These are phyloP conservation scores for Eumeta japonica DNA, from an alignment of 1,140 invertebrate genomes.

Conservation along the genomic window DNA sequence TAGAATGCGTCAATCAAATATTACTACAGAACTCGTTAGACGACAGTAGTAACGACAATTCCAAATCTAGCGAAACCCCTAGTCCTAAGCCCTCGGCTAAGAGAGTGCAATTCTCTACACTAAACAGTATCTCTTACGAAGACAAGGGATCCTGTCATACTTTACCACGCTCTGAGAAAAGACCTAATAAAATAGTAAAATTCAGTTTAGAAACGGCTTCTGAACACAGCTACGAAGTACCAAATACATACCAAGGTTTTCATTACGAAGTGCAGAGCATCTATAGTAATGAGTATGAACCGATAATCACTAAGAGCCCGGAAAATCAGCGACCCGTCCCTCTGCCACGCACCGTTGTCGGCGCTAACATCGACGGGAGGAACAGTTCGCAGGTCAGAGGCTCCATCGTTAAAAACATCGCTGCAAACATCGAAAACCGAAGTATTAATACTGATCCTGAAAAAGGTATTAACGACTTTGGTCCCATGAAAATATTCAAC, in stretches of 20 bases:
- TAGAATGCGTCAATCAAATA: conserved; percentile 77
- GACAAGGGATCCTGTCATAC: conserved; percentile 47
- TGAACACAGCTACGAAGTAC: conserved; percentile 56
- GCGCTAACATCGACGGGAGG: conserved; percentile 8
- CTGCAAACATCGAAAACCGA: conserved; percentile 63
- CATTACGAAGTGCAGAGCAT: conserved; percentile 64
- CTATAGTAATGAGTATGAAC: conserved; percentile 65
- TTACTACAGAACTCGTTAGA: conserved; percentile 62
- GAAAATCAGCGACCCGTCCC: conserved; percentile 43
- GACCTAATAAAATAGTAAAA: conserved; percentile 54
- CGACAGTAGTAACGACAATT: conserved; percentile 53
- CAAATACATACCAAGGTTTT: conserved; percentile 51
- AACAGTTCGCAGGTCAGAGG: conserved; percentile 41
- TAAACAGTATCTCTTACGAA: conserved; percentile 56
- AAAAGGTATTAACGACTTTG: conserved; percentile 32
- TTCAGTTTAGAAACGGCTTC: conserved; percentile 56
- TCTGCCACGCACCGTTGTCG: conserved; percentile 26
- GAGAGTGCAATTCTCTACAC: conserved; percentile 53
- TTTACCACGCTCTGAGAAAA: conserved; percentile 40
- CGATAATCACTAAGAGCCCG: conserved; percentile 57
- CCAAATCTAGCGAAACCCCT: conserved; percentile 46
- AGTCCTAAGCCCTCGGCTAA: conserved; percentile 53
- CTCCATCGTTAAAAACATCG: conserved; percentile 57
- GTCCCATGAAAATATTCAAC: conserved; percentile 50
- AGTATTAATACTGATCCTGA: conserved; percentile 32